phyloP scores from a whole-genome alignment of 2,888 invertebrate genomes.

The Limnephilus marmoratus region DNA sequence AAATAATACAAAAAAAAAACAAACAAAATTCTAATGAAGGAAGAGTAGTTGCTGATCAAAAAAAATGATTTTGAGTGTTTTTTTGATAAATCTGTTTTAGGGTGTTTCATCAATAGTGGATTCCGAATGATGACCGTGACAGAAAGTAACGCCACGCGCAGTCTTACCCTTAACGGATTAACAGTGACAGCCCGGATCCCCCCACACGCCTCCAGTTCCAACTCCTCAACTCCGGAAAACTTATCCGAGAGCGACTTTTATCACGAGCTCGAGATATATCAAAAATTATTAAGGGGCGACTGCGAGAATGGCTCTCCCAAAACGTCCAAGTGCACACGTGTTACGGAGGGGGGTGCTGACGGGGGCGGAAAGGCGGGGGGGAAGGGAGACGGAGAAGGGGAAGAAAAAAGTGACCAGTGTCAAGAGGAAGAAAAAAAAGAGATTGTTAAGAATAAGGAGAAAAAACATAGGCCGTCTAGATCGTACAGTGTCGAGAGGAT shows the following conservation, averaged over 20 bases:
- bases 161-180: slow-evolving; percentile 75
- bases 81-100: background rate
- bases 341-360: slow-evolving; percentile 50
- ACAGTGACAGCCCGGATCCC: slow-evolving; percentile 73
- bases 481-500: slow-evolving; percentile 65
- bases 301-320: slow-evolving; percentile 64
- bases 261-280: slow-evolving; percentile 75
- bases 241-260: slow-evolving; percentile 71
- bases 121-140: slow-evolving; percentile 66
- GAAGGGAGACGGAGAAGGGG: slow-evolving; percentile 8
- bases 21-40: background rate
- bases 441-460: slow-evolving; percentile 52
- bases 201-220: slow-evolving; percentile 63
- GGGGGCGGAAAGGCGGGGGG: slow-evolving; percentile 22
- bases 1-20: background rate
- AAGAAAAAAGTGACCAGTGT: slow-evolving; percentile 43
- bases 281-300: slow-evolving; percentile 70
- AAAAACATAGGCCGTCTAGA: slow-evolving; percentile 58
- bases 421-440: slow-evolving; percentile 55
- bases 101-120: background rate
- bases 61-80: background rate
- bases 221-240: slow-evolving; percentile 67
- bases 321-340: slow-evolving; percentile 60
- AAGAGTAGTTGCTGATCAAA: background rate
- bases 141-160: slow-evolving; percentile 68